phyloP scores from a whole-genome alignment of 2,113 vertebrate genomes.

The Daphoenositta chrysoptera region DNA sequence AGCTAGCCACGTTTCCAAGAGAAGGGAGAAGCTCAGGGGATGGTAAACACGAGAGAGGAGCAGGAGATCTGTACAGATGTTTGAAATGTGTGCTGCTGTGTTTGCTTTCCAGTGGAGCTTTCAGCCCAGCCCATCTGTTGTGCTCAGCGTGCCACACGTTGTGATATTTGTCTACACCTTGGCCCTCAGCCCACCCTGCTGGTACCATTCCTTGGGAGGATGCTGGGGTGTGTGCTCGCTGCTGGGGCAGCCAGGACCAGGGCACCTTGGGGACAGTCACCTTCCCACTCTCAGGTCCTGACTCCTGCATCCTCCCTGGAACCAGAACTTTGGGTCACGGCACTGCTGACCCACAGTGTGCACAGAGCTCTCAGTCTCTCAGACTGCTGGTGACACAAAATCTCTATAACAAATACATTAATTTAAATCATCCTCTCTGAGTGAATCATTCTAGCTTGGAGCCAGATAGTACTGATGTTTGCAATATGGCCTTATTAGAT shows the following conservation, averaged over 20 bases:
- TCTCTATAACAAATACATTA: neutral
- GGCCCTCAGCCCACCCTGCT: neutral
- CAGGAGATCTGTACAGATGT: neutral
- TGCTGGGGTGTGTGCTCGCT: neutral
- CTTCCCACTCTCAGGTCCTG: neutral
- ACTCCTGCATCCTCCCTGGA: rapidly evolving
- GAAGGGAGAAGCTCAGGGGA: neutral
- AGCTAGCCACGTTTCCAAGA: neutral
- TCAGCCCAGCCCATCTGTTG: neutral
- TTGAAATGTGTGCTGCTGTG: neutral
- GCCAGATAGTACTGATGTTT: constrained; percentile 6
- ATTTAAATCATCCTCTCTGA: neutral
- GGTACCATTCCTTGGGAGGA: neutral
- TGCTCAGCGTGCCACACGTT: rapidly evolving
- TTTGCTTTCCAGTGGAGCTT: neutral
- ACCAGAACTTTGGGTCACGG: neutral
- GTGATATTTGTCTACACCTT: neutral
- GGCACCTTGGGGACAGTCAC: neutral
- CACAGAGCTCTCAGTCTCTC: neutral
- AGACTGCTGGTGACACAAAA: neutral
- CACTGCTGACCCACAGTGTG: neutral
- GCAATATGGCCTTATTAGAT: constrained; percentile 5
- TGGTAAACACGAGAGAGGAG: neutral
- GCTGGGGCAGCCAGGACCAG: neutral
- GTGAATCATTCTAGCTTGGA: constrained; percentile 15